phyloP scores from a whole-genome alignment of 92 coral and sea anemone species.

The Actinernus sp. region DNA sequence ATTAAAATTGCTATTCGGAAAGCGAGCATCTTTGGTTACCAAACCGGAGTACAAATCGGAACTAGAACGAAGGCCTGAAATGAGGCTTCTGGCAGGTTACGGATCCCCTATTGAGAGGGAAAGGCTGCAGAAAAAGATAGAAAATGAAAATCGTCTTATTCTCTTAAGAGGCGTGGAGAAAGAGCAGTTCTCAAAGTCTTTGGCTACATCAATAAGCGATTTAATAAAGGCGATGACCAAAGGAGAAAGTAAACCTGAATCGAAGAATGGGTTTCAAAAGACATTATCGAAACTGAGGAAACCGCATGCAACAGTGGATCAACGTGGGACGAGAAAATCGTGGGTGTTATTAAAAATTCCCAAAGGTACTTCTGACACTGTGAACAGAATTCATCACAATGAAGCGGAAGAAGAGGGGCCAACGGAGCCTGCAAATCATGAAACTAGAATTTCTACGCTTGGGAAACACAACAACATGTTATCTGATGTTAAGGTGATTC shows the following conservation, averaged over 20 bases:
- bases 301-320: conserved; percentile 8
- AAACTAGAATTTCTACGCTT: conserved; percentile 51
- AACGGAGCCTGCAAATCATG: conserved; percentile 11
- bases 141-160: conserved; percentile 14
- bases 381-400: no score
- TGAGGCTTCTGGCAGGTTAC: conserved; percentile 18
- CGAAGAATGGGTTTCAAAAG: not conserved
- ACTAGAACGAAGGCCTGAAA: conserved; percentile 13
- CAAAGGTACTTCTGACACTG: no score
- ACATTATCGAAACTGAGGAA: not conserved
- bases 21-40: conserved; percentile 80
- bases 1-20: conserved; percentile 86
- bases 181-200: conserved; percentile 35
- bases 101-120: conserved; percentile 23
- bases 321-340: conserved; percentile 83
- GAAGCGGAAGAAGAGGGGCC: conserved; percentile 13
- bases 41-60: conserved; percentile 49
- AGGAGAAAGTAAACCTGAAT: conserved; percentile 17
- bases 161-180: conserved; percentile 28
- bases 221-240: conserved; percentile 66
- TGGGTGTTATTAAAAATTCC: conserved; percentile 98
- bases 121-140: conserved; percentile 16
- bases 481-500: conserved; percentile 6
- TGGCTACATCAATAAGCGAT: conserved; percentile 77
- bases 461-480: conserved; percentile 51